A percentile compares a stretch with the other conserved stretches of the same genome.
These are phyloP conservation scores for Erebia ligea DNA, from an alignment of 2,888 invertebrate species.

Conservation along the genomic window DNA sequence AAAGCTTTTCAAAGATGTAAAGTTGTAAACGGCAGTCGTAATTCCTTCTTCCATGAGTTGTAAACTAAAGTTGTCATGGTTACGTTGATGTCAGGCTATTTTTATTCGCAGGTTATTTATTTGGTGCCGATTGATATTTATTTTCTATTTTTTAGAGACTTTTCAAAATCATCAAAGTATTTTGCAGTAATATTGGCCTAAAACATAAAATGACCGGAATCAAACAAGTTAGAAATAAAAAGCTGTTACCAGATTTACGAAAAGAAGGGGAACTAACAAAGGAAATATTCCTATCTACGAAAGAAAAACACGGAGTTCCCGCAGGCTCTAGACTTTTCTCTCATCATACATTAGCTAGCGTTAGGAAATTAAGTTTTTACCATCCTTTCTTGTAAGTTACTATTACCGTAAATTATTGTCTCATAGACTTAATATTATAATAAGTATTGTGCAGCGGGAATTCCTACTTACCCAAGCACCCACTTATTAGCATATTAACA, in stretches of 20 bases:
- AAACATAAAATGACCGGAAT: slow-evolving; percentile 52
- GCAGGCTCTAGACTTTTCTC: slow-evolving; percentile 81
- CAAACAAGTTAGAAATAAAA: slow-evolving; percentile 73
- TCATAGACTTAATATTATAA: no score
- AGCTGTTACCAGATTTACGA: slow-evolving; percentile 67
- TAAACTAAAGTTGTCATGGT: slow-evolving; percentile 18
- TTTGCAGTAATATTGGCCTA: neutral
- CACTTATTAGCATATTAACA: no score
- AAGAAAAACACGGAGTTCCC: slow-evolving; percentile 67
- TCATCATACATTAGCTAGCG: slow-evolving; percentile 84
- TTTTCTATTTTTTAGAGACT: slow-evolving; percentile 9
- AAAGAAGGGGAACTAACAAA: slow-evolving; percentile 71
- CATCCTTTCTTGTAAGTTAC: slow-evolving; percentile 71
- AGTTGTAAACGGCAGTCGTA: no score
- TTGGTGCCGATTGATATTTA: neutral
- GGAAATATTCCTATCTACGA: slow-evolving; percentile 66
- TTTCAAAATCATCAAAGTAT: slow-evolving; percentile 24
- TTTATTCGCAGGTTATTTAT: neutral
- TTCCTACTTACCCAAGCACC: no score
- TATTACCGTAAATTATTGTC: no score
- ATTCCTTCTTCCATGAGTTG: no score
- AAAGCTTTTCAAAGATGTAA: no score
- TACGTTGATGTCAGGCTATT: slow-evolving; percentile 1
- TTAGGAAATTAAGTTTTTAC: slow-evolving; percentile 73
- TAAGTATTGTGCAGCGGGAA: no score